phyloP scores from a whole-genome alignment of 2,888 invertebrate species.

The Caenorhabditis sulstoni region DNA sequence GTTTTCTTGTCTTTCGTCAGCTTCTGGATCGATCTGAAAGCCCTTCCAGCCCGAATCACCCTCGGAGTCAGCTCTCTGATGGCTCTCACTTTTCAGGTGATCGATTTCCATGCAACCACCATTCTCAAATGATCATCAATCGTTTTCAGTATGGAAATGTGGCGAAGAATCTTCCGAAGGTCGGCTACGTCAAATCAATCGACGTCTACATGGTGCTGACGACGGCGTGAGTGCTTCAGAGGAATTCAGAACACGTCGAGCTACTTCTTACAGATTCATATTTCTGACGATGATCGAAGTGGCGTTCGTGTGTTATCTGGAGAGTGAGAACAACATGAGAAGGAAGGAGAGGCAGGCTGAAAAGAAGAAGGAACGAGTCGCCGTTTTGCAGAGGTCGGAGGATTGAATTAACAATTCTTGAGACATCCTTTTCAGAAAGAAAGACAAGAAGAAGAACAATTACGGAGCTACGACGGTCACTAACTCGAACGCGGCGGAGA shows the following conservation, averaged over 20 bases:
- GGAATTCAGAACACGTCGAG: background rate
- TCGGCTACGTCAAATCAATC: slow-evolving; percentile 78
- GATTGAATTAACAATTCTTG: background rate
- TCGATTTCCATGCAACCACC: background rate
- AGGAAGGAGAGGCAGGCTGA: slow-evolving; percentile 61
- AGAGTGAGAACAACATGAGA: slow-evolving; percentile 64
- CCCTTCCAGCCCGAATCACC: slow-evolving; percentile 77
- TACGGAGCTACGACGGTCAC: slow-evolving; percentile 60
- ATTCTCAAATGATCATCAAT: slow-evolving; percentile 1
- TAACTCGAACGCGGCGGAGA: slow-evolving; percentile 44
- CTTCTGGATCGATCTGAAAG: slow-evolving; percentile 78
- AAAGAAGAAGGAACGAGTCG: slow-evolving; percentile 67
- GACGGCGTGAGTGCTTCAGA: slow-evolving; percentile 61
- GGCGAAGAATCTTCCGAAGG: slow-evolving; percentile 76
- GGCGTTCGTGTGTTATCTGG: slow-evolving; percentile 76
- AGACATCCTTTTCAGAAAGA: too few relatives aligned
- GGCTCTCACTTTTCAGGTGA: slow-evolving; percentile 75
- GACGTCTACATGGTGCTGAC: slow-evolving; percentile 78
- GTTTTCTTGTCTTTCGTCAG: slow-evolving; percentile 76
- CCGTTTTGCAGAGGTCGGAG: slow-evolving; percentile 41
- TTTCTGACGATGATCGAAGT: slow-evolving; percentile 78
- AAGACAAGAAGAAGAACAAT: slow-evolving; percentile 58
- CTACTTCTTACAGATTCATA: slow-evolving; percentile 69
- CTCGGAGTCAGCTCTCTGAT: slow-evolving; percentile 75
- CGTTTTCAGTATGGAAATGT: slow-evolving; percentile 77